A percentile compares a stretch with the other conserved stretches of the same genome.
Evolutionary conservation across 1,140 invertebrate species (phyloP).

Genomic region (Lethocerus indicus): DNA sequence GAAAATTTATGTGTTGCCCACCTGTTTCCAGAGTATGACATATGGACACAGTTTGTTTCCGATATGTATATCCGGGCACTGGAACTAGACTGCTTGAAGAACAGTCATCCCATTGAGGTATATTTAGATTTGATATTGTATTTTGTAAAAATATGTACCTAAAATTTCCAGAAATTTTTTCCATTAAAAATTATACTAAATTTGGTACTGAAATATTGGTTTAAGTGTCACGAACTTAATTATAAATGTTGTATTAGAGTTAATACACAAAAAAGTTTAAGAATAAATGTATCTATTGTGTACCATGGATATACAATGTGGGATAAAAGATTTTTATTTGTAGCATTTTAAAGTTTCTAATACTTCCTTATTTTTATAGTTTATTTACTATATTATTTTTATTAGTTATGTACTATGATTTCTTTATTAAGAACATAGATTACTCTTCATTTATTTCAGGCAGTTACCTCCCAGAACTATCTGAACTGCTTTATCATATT

Average conservation of each 20-base stretch:
- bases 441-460: too few species aligned
- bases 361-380: background rate
- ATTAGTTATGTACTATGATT: background rate
- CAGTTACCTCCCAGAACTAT: too few species aligned
- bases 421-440: background rate
- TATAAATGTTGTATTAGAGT: too few species aligned
- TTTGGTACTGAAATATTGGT: too few species aligned
- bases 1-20: conserved; percentile 75
- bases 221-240: too few species aligned
- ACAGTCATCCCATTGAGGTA: conserved; percentile 78
- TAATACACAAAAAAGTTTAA: background rate
- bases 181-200: too few species aligned
- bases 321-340: background rate
- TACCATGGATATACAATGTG: background rate
- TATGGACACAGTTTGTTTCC: conserved; percentile 84
- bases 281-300: background rate
- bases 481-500: too few species aligned
- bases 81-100: conserved; percentile 75
- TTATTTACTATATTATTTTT: background rate
- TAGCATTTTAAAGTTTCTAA: background rate
- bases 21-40: conserved; percentile 81
- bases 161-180: too few species aligned
- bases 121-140: conserved; percentile 5
- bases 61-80: conserved; percentile 66
- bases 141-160: background rate